Conservation (phyloP, 1,140 invertebrate species). For the Rhagoletis zephyria region DNA sequence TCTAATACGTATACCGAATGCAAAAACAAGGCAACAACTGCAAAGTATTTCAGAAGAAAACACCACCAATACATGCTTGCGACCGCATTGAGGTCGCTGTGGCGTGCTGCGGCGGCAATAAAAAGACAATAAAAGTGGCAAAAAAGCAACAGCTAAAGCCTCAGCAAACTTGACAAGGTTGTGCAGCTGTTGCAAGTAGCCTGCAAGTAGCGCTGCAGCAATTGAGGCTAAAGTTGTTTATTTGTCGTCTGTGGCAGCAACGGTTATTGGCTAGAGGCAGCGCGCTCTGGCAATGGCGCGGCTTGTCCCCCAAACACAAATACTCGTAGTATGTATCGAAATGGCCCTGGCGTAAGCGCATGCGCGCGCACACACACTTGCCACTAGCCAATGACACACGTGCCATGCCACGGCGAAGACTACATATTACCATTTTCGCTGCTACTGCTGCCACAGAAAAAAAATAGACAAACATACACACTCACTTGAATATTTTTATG, state of each 20-base stretch:
- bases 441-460: neutral
- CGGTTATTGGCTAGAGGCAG: neutral
- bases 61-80: conserved; percentile 32
- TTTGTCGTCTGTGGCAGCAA: neutral
- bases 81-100: conserved; percentile 34
- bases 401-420: neutral
- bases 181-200: conserved; percentile 51
- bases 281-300: neutral
- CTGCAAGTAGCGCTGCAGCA: neutral
- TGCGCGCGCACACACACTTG: neutral
- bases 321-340: neutral
- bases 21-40: conserved; percentile 8
- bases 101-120: conserved; percentile 12
- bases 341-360: neutral
- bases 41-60: conserved; percentile 42
- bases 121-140: neutral
- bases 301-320: neutral
- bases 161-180: conserved; percentile 33
- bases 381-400: conserved; percentile 40
- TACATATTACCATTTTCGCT: neutral
- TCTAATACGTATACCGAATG: neutral
- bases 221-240: conserved; percentile 46
- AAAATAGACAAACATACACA: neutral
- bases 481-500: neutral
- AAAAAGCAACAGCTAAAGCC: conserved; percentile 1